These are phyloP conservation scores for Acronicta psi DNA, from an alignment of 2,888 invertebrate species.

Conservation along the genomic window DNA sequence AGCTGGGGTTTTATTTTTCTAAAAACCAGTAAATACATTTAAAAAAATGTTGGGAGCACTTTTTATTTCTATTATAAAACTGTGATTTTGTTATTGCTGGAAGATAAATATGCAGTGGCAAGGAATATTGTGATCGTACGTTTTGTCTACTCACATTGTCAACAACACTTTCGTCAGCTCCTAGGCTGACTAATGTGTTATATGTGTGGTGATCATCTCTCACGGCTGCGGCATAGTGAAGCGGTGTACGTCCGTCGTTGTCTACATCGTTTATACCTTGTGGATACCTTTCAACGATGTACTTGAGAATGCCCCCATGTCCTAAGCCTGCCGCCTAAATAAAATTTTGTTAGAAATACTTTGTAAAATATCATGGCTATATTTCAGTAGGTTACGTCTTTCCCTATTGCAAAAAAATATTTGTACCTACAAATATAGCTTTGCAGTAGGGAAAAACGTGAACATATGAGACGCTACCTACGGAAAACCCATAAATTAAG, in stretches of 20 bases:
- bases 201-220: conserved; percentile 94
- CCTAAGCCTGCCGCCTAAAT: conserved; percentile 94
- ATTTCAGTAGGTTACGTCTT: too few relatives aligned
- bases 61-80: not conserved
- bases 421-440: too few relatives aligned
- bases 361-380: too few relatives aligned
- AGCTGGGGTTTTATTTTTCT: conserved; percentile 95
- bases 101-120: conserved; percentile 25
- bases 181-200: conserved; percentile 93
- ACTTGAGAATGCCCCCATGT: conserved; percentile 92
- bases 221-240: conserved; percentile 95
- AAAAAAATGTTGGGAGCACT: not conserved
- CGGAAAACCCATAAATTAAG: too few relatives aligned
- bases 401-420: too few relatives aligned
- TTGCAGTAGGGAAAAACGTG: too few relatives aligned
- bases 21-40: conserved; percentile 63
- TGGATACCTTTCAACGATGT: conserved; percentile 92
- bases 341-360: conserved; percentile 1
- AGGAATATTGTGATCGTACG: not conserved
- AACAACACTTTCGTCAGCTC: conserved; percentile 94
- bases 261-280: conserved; percentile 92
- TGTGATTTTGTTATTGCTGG: conserved; percentile 1
- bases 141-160: conserved; percentile 92
- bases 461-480: too few relatives aligned
- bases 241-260: conserved; percentile 95